phyloP scores from a whole-genome alignment of 2,113 vertebrate genomes.

The Sander vitreus region DNA sequence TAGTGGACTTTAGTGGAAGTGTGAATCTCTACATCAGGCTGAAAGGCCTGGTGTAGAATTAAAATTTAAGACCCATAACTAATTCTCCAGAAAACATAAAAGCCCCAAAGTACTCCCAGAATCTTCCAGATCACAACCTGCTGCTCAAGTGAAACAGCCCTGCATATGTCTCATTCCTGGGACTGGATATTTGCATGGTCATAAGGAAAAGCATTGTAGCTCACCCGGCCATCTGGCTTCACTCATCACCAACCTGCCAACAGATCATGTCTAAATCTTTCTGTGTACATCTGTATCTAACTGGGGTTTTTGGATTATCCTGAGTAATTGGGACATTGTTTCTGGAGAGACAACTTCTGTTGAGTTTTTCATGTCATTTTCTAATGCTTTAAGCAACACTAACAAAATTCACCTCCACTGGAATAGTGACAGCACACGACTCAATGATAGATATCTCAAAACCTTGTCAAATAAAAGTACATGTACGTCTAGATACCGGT shows the following conservation, averaged over 20 bases:
- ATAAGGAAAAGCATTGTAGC: neutral
- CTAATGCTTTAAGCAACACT: neutral
- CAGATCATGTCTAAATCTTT: neutral
- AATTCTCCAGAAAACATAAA: conserved; percentile 22
- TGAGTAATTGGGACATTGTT: neutral
- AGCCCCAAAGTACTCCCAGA: neutral
- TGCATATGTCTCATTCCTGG: conserved; percentile 29
- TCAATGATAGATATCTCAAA: neutral
- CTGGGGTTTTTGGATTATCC: neutral
- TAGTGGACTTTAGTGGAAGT: neutral
- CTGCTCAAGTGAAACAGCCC: conserved; percentile 1
- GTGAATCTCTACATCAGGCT: conserved; percentile 15
- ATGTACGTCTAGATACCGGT: neutral
- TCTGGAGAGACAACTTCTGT: neutral
- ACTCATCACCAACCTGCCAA: conserved; percentile 5
- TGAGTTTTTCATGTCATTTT: neutral
- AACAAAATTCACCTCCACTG: neutral
- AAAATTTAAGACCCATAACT: neutral
- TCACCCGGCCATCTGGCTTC: conserved; percentile 23
- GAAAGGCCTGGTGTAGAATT: neutral
- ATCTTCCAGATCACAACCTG: neutral
- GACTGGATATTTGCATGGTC: neutral
- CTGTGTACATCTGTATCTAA: neutral
- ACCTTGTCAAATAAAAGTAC: neutral
- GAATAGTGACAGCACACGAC: neutral